Percentiles rank a stretch among this genome's conserved stretches.
phyloP scores from a whole-genome alignment of 2,888 invertebrate species.

The Acronicta aceris region DNA sequence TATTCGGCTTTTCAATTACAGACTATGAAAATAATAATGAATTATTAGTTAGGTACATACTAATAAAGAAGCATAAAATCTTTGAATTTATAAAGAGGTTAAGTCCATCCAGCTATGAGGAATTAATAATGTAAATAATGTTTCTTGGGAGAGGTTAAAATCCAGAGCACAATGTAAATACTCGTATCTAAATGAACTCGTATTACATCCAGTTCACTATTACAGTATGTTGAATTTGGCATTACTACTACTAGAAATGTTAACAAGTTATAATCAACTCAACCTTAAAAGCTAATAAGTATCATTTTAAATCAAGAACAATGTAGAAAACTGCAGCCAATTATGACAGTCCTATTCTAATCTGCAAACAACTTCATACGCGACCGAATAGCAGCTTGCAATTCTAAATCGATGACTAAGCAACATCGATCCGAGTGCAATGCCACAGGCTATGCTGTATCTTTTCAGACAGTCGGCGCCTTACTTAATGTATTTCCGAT shows the following conservation, averaged over 20 bases:
- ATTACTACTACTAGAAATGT: too few species aligned
- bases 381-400: constrained; percentile 13
- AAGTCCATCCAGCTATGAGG: too few species aligned
- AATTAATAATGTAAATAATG: not conserved
- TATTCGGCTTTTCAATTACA: constrained; percentile 35
- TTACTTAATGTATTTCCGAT: constrained; percentile 59
- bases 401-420: constrained; percentile 55
- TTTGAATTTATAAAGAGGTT: too few species aligned
- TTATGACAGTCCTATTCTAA: too few species aligned
- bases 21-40: constrained; percentile 17
- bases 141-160: not conserved
- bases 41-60: constrained; percentile 13
- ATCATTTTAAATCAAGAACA: too few species aligned
- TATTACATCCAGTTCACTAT: too few species aligned
- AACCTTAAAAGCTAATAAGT: too few species aligned
- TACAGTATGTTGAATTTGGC: not conserved
- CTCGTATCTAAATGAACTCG: too few species aligned
- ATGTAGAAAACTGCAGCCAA: too few species aligned
- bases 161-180: too few species aligned
- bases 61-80: not conserved
- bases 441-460: constrained; percentile 44
- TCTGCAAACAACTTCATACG: too few species aligned
- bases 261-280: too few species aligned
- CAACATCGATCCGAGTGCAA: constrained; percentile 40
- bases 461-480: constrained; percentile 58